Evolutionary conservation across 2,888 invertebrate species (phyloP), one percentile per base, ranked within the genome.

Genomic region (Uropetala carovei): DNA sequence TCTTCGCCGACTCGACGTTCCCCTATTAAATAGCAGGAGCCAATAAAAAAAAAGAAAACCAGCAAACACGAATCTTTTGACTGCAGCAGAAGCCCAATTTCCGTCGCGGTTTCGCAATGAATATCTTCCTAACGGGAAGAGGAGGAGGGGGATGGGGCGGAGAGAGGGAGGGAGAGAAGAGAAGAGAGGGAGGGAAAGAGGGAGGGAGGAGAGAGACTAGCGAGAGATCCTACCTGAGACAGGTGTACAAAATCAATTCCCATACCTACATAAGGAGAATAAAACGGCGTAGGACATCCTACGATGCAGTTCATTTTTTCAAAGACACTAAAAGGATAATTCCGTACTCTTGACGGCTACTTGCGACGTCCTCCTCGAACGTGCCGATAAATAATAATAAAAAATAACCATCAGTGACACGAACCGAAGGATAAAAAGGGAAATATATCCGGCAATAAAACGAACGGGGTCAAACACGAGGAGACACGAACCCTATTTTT

Each of bases 51-150:
- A 27, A 75, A 75, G 27, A 75, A 75, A 27, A 27, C 75, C 18
- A 13, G 75, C 75, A 22, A 75, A 75, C 75, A 13, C 75, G 75
- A 27, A 75, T 75, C 75, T 27, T 75, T 75, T 75, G 75, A 75
- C 75, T 75, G 75, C 7, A n/a, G 64, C 18, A 60, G n/a, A 16
- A 60, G 30, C 57, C 89, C 89, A 30, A 89, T 89, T 89, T 64
- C 43, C 30, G 16, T 8, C 5, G 89, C 64, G 43, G 64, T 27
- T 64, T 64, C 89, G 89, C 30, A 27, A 16, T 64, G 89, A 56
- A n/a, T 18, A 68, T 68, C 89, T 89, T 89, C 60, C 43, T 89
- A 89, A 89, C 89, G 89, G 89, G 89, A 89, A 89, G 64, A n/a
- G 68, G 60, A 27, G 30, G 60, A 14, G 85, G 84, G 64, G 82